phyloP scores from a whole-genome alignment of 2,797 vertebrate species.

The Schizothorax lantsangensis region DNA sequence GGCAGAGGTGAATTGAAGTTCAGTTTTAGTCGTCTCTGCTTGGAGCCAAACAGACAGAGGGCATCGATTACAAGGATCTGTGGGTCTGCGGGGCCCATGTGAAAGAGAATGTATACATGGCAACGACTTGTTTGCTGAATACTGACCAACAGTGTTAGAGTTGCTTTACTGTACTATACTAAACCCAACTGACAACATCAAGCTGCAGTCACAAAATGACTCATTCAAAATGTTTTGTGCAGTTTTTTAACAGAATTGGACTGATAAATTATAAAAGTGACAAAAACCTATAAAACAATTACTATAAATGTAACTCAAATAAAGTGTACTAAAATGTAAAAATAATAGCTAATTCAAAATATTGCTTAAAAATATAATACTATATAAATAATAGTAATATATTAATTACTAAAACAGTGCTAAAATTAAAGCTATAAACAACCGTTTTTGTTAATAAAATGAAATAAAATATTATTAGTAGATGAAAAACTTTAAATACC shows the following conservation, averaged over 20 bases:
- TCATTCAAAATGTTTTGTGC: background rate
- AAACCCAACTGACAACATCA: background rate
- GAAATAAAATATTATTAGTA: background rate
- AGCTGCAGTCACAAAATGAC: background rate
- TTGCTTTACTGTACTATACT: background rate
- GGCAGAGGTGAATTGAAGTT: slow-evolving; percentile 40
- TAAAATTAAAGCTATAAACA: background rate
- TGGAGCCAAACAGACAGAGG: slow-evolving; percentile 14
- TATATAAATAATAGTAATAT: background rate
- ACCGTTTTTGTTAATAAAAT: background rate
- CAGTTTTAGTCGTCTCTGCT: background rate
- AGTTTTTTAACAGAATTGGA: too few species aligned
- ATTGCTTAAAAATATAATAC: background rate
- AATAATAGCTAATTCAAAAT: background rate
- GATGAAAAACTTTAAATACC: too few species aligned
- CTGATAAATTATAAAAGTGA: background rate
- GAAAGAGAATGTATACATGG: background rate
- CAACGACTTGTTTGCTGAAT: slow-evolving; percentile 3
- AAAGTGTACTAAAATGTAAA: background rate
- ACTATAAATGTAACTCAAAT: background rate
- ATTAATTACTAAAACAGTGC: background rate
- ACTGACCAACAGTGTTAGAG: background rate
- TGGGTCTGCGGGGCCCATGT: background rate
- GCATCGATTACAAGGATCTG: background rate
- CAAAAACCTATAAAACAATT: background rate